Evolutionary conservation across 2,113 vertebrate genomes (phyloP).

Genomic region (Silurus meridionalis): DNA sequence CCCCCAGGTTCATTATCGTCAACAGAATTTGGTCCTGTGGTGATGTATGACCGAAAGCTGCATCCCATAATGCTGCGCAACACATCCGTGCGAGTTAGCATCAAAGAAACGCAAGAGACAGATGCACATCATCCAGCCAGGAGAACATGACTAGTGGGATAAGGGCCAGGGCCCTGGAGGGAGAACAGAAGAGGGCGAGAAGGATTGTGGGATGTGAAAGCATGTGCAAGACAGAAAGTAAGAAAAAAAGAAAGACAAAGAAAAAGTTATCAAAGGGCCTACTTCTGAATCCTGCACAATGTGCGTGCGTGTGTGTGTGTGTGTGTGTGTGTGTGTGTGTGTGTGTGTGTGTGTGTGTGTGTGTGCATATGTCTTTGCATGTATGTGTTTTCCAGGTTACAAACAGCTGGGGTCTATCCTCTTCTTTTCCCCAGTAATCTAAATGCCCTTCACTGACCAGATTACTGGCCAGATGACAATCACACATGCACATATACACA

Average conservation of each 20-base stretch:
- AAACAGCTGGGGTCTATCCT: slow-evolving; percentile 66
- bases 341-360: slow-evolving; percentile 30
- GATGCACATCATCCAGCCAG: slow-evolving; percentile 76
- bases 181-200: slow-evolving; percentile 48
- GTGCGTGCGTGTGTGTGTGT: slow-evolving; percentile 49
- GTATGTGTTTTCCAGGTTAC: slow-evolving; percentile 50
- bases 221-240: slow-evolving; percentile 1
- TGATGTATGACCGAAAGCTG: slow-evolving; percentile 76
- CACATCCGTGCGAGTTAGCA: slow-evolving; percentile 72
- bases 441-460: slow-evolving; percentile 77
- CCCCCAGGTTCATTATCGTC: slow-evolving; percentile 71
- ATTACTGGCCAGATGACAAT: slow-evolving; percentile 72
- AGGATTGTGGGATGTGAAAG: slow-evolving; percentile 1
- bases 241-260: slow-evolving; percentile 4
- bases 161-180: slow-evolving; percentile 70
- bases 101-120: slow-evolving; percentile 77
- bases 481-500: slow-evolving; percentile 58
- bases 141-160: slow-evolving; percentile 78
- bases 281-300: slow-evolving; percentile 67
- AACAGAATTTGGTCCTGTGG: slow-evolving; percentile 67
- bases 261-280: slow-evolving; percentile 64
- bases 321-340: slow-evolving; percentile 37
- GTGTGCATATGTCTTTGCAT: slow-evolving; percentile 20
- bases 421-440: slow-evolving; percentile 57
- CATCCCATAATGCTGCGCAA: slow-evolving; percentile 75